Percentiles rank a stretch among this genome's conserved stretches.
phyloP scores from a whole-genome alignment of 2,113 vertebrate genomes.

The Siniperca chuatsi region DNA sequence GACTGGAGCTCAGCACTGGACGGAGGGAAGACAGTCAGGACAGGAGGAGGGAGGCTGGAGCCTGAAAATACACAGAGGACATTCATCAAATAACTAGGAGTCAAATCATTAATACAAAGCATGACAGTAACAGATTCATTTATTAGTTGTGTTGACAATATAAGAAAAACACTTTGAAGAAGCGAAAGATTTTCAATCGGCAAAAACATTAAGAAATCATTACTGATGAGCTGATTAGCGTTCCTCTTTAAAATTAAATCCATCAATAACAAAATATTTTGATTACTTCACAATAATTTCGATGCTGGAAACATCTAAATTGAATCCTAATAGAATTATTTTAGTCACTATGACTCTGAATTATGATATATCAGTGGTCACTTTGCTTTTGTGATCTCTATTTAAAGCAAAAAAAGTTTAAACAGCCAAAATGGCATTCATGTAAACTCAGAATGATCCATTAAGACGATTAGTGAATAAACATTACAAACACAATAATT shows the following conservation, averaged over 20 bases:
- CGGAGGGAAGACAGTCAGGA: slow-evolving; percentile 75
- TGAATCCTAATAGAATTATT: too few relatives aligned
- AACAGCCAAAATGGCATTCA: not conserved
- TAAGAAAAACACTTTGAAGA: too few relatives aligned
- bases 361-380: not conserved
- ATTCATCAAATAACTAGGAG: not conserved
- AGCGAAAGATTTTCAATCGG: too few relatives aligned
- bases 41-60: slow-evolving; percentile 64
- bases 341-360: not conserved
- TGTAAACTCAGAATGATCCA: too few relatives aligned
- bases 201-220: not conserved
- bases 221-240: too few relatives aligned
- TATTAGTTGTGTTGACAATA: not conserved
- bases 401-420: not conserved
- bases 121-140: not conserved
- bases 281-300: too few relatives aligned
- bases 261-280: not conserved
- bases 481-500: not conserved
- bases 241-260: not conserved
- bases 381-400: too few relatives aligned
- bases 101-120: not conserved
- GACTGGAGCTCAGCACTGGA: slow-evolving; percentile 75
- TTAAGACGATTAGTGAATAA: not conserved
- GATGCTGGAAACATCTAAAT: too few relatives aligned
- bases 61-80: slow-evolving; percentile 53